A percentile compares a stretch with the other conserved stretches of the same genome.
Evolutionary conservation across 2,888 invertebrate species (phyloP).

Genomic region (Drepanosiphum platanoidis): DNA sequence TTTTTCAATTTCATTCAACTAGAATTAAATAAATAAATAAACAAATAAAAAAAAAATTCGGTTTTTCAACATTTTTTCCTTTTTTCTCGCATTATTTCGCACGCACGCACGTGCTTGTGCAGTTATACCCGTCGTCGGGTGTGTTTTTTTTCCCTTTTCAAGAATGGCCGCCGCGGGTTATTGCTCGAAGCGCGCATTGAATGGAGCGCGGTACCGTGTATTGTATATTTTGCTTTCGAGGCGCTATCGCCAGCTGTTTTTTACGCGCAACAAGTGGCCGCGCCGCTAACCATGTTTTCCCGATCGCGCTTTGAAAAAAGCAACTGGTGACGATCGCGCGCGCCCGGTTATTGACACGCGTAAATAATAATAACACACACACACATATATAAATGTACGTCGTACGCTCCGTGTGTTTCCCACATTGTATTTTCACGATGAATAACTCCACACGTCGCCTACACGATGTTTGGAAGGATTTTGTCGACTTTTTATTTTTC

Average conservation of each 20-base stretch:
- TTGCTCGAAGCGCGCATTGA: neutral
- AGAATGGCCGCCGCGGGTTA: slow-evolving; percentile 3
- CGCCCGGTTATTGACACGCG: slow-evolving; percentile 29
- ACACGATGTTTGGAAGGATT: too few species aligned
- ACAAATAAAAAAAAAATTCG: too few species aligned
- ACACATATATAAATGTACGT: neutral
- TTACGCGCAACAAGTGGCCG: slow-evolving; percentile 49
- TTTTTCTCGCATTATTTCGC: too few species aligned
- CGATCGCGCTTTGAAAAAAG: slow-evolving; percentile 7
- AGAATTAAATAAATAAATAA: too few species aligned
- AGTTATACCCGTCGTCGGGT: neutral
- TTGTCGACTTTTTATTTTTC: too few species aligned
- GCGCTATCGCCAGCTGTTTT: slow-evolving; percentile 58
- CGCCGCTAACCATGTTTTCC: neutral
- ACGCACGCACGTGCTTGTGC: too few species aligned
- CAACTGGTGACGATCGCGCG: slow-evolving; percentile 32
- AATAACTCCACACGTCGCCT: too few species aligned
- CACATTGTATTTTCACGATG: too few species aligned
- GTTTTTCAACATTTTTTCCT: too few species aligned
- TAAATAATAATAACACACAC: neutral
- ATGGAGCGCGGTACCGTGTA: neutral
- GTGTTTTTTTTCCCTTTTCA: neutral
- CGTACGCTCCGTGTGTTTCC: too few species aligned
- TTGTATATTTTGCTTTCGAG: slow-evolving; percentile 19
- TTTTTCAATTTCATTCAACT: too few species aligned